Conservation (phyloP, 2,113 vertebrate genomes). For the Phalacrocorax brasilianus region DNA sequence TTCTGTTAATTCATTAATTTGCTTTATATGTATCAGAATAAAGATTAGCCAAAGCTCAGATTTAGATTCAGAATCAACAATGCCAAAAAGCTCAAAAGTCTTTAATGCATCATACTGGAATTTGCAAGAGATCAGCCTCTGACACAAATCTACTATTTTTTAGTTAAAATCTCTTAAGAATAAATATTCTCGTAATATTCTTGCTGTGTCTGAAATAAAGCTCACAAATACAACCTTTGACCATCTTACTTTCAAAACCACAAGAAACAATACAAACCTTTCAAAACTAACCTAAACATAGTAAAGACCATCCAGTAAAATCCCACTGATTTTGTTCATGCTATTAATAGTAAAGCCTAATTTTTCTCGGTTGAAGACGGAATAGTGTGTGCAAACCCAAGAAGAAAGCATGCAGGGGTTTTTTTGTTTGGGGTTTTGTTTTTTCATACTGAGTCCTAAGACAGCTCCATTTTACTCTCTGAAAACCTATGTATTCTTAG, state of each 20-base stretch:
- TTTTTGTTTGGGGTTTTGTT: too few relatives aligned
- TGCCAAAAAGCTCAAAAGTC: background rate
- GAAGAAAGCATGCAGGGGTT: background rate
- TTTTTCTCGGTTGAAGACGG: background rate
- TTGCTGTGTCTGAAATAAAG: background rate
- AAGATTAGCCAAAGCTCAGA: background rate
- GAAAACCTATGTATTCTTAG: background rate
- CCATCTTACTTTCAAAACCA: background rate
- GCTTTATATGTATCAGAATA: background rate
- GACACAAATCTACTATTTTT: background rate
- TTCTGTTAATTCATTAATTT: background rate
- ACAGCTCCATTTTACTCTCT: background rate
- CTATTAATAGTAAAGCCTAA: background rate
- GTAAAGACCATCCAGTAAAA: background rate
- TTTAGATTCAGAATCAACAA: background rate
- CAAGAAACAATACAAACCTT: background rate
- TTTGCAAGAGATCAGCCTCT: background rate
- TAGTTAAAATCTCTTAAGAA: background rate
- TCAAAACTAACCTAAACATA: background rate
- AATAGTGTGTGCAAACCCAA: background rate
- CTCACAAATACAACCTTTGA: background rate
- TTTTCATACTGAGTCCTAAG: background rate
- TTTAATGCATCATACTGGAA: background rate
- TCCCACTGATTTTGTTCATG: background rate
- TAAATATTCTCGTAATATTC: background rate